Conservation (phyloP, 1,140 invertebrate species). For the Samia ricini region DNA sequence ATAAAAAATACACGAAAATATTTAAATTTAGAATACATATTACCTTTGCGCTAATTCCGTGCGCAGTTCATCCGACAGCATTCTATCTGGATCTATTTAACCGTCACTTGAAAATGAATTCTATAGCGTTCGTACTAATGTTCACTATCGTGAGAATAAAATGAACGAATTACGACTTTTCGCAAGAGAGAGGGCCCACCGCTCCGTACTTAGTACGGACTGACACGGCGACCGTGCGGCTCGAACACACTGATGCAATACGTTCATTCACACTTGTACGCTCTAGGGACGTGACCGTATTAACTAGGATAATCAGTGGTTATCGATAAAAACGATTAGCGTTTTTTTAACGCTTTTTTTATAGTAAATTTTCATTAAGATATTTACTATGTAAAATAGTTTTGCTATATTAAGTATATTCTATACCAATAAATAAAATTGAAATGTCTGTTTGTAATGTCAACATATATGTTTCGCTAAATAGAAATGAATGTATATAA, state of each 20-base stretch:
- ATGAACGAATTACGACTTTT: constrained; percentile 3
- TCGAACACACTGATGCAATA: constrained; percentile 55
- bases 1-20: not conserved
- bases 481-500: too few species aligned
- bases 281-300: constrained; percentile 32
- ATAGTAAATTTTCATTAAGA: too few species aligned
- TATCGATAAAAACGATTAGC: not conserved
- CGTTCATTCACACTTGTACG: constrained; percentile 60
- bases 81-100: constrained; percentile 13
- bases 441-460: too few species aligned
- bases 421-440: too few species aligned
- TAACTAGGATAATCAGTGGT: constrained; percentile 5
- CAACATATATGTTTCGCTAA: too few species aligned
- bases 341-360: too few species aligned
- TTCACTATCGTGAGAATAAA: not conserved
- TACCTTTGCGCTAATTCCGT: constrained; percentile 46
- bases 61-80: constrained; percentile 32
- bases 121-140: not conserved
- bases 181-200: constrained; percentile 1
- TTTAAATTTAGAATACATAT: constrained; percentile 20
- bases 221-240: constrained; percentile 45
- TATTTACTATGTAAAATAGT: too few species aligned
- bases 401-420: too few species aligned
- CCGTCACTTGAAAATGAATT: not conserved
- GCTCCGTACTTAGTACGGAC: constrained; percentile 65